phyloP scores from a whole-genome alignment of 30 jellyfish, hydroid and myxozoan genomes.

The Calvadosia cruxmelitensis region DNA sequence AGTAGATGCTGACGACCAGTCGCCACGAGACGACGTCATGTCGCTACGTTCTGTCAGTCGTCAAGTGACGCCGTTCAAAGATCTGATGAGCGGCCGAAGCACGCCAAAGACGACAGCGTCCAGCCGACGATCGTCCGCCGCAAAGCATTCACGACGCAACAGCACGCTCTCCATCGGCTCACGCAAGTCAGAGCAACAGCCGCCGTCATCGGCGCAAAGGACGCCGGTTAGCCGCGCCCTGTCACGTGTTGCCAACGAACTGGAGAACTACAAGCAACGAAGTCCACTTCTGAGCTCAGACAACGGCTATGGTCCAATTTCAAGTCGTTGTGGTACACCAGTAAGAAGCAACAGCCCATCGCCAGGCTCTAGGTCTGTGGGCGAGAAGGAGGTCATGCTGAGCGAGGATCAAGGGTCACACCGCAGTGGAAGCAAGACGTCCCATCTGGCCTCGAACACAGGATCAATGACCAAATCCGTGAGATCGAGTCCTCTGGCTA shows the following conservation, averaged over 20 bases:
- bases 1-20: constrained; percentile 6
- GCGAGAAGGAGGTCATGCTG: no score
- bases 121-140: neutral
- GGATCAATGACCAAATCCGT: neutral
- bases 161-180: neutral
- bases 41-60: constrained; percentile 9
- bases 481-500: neutral
- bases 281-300: neutral
- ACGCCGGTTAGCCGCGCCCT: neutral
- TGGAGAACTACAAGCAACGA: neutral
- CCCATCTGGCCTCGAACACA: neutral
- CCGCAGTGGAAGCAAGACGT: neutral
- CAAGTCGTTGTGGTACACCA: constrained; percentile 1
- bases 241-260: neutral
- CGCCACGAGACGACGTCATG: neutral
- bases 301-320: neutral
- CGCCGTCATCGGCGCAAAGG: neutral
- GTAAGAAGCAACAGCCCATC: neutral
- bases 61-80: constrained; percentile 23
- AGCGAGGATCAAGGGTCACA: neutral
- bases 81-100: constrained; percentile 4
- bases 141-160: neutral
- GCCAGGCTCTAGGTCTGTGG: neutral
- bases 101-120: neutral
- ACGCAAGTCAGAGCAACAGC: neutral